Evolutionary conservation across 2,888 invertebrate species (phyloP), one percentile per base, ranked within the genome.

Genomic region (Neoitamus cyanurus): DNA sequence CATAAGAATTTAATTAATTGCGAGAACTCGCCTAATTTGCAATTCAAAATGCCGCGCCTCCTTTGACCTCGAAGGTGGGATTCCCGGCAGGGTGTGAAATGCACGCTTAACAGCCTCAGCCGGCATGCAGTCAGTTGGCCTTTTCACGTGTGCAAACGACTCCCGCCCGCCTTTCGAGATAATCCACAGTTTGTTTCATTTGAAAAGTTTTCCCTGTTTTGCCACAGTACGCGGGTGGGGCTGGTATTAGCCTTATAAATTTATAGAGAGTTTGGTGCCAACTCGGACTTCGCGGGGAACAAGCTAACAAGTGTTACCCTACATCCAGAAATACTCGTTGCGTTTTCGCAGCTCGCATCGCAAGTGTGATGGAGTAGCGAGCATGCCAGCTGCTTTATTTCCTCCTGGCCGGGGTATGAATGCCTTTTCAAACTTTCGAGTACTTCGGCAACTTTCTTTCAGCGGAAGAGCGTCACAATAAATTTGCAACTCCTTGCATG

Each of bases 1-100:
- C 46, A 58, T 58, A 78, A 78, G 48, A 78, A 48, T 78, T 48
- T 78, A 78, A 78, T 78, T 78, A 78, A 48, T 78, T 78, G 78
- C 30, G 34, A 78, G 34, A 78, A 78, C 31, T 78, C 34, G 48
- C 46, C 48, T 78, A 78, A 78, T 78, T 78, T 78, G 58, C 78
- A 78, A 48, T 78, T 78, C 48, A 48, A 78, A 78, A 78, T 48
- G 37, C 36, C 31, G 73, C 15, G 73, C 36, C 36, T 73, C 42
- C 42, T 58, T 58, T 58, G 75, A 75, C 42, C 42, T 75, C 75
- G 36, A 75, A 75, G 75, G 75, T 75, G 75, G 37, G 2, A 15
- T 0, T 2, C 48, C 7, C 25, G 58, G n/a, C n/a, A n/a, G n/a
- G 58, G 20, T 58, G 58, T 58, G 20, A 58, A 42, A 15, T 42